A percentile compares a stretch with the other conserved stretches of the same genome.
Conservation (phyloP, 2,797 vertebrate genomes). For the Sebastolobus alascanus region DNA sequence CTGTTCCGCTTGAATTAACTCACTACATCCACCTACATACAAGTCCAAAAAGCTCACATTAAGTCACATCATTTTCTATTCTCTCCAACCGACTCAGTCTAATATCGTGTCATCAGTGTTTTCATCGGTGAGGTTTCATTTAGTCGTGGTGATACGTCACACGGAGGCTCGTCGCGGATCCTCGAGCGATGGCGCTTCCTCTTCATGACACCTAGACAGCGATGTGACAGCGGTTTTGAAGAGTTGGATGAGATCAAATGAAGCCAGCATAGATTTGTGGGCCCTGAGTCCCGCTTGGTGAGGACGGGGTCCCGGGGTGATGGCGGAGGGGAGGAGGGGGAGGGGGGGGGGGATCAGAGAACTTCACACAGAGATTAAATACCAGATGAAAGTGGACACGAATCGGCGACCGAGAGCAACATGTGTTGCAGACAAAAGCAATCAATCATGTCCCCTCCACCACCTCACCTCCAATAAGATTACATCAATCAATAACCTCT, state of each 20-base stretch:
- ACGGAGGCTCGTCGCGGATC: not conserved
- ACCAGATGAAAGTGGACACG: slow-evolving; percentile 84
- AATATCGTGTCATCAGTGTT: not conserved
- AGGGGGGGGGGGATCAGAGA: slow-evolving; percentile 56
- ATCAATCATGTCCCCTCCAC: slow-evolving; percentile 84
- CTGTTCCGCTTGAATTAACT: slow-evolving; percentile 13
- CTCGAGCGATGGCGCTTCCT: not conserved
- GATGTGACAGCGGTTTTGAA: slow-evolving; percentile 36
- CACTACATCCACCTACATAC: not conserved
- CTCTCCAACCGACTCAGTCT: not conserved
- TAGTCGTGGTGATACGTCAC: not conserved
- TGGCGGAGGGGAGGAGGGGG: not conserved
- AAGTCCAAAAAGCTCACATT: slow-evolving; percentile 17
- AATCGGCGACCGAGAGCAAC: slow-evolving; percentile 82
- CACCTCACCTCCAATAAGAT: slow-evolving; percentile 87
- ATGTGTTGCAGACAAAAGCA: slow-evolving; percentile 86
- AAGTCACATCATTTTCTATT: slow-evolving; percentile 24
- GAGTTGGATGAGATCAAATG: slow-evolving; percentile 45
- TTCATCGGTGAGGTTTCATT: slow-evolving; percentile 8
- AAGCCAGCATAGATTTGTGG: slow-evolving; percentile 28
- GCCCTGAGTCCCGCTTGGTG: not conserved
- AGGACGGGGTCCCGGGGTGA: slow-evolving; percentile 5
- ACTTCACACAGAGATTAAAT: slow-evolving; percentile 80
- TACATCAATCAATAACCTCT: slow-evolving; percentile 89
- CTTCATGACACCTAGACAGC: slow-evolving; percentile 18